A percentile compares a stretch with the other conserved stretches of the same genome.
These are phyloP conservation scores for Magallana gigas DNA, from an alignment of 1,140 invertebrate genomes.

Conservation along the genomic window DNA sequence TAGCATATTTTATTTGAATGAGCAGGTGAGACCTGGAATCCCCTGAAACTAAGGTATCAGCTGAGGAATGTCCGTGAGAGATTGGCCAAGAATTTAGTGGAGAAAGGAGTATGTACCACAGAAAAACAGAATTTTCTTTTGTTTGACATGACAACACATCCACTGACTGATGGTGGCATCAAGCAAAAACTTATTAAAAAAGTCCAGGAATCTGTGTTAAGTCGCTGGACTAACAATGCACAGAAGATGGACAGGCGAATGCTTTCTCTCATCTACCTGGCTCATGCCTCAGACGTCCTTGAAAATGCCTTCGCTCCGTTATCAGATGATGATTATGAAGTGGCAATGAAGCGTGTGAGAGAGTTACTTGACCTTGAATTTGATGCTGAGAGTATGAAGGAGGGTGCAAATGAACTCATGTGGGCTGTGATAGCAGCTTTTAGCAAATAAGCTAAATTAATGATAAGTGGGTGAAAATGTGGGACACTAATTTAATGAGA, in stretches of 20 bases:
- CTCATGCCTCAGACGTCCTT: slow-evolving; percentile 98
- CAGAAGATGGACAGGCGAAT: slow-evolving; percentile 97
- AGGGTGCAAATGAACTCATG: slow-evolving; percentile 87
- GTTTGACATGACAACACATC: slow-evolving; percentile 99
- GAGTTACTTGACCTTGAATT: slow-evolving; percentile 97
- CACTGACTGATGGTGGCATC: slow-evolving; percentile 95
- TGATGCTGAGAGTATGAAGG: slow-evolving; percentile 93
- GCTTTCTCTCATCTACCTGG: slow-evolving; percentile 94
- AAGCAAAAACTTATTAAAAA: slow-evolving; percentile 98
- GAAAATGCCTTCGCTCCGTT: slow-evolving; percentile 99
- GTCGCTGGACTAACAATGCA: slow-evolving; percentile 98
- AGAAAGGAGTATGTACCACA: slow-evolving; percentile 99
- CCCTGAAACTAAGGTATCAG: slow-evolving; percentile 98
- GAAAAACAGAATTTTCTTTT: slow-evolving; percentile 99
- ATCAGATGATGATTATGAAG: slow-evolving; percentile 98
- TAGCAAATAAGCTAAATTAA: slow-evolving; percentile 87
- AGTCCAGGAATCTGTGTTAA: slow-evolving; percentile 96
- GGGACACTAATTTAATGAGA: background rate
- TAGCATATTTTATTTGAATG: slow-evolving; percentile 56
- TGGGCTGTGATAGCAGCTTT: slow-evolving; percentile 99
- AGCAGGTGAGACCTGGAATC: slow-evolving; percentile 99
- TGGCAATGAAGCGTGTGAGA: slow-evolving; percentile 97
- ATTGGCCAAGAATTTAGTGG: slow-evolving; percentile 99
- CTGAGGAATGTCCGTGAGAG: slow-evolving; percentile 99
- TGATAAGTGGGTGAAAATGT: background rate